Percentiles rank a stretch among this genome's conserved stretches.
These are phyloP conservation scores for Nemopilema nomurai DNA, from an alignment of 30 jellyfish, hydroid and myxozoan genomes.

Conservation along the genomic window DNA sequence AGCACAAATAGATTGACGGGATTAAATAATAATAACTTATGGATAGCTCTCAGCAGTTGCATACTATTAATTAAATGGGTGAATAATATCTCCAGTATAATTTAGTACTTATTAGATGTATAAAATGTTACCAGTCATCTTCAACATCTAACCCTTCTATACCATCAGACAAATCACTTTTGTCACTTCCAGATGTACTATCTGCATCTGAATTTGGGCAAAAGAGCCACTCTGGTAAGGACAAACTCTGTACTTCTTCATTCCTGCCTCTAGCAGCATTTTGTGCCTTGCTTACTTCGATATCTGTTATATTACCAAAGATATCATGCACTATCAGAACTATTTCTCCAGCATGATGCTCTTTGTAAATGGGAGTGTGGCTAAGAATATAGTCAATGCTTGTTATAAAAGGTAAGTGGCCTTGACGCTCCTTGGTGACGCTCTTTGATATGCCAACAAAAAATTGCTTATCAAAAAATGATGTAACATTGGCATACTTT, in stretches of 20 bases:
- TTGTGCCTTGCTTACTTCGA: constrained; percentile 25
- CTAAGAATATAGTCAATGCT: constrained; percentile 3
- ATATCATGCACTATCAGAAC: constrained; percentile 21
- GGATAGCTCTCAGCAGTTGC: not conserved
- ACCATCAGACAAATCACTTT: not conserved
- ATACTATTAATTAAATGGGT: not conserved
- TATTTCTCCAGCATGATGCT: constrained; percentile 32
- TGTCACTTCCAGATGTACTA: not conserved
- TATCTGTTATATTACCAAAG: not conserved
- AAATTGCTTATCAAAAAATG: not conserved
- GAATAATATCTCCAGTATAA: too few species aligned
- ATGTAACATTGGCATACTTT: not conserved
- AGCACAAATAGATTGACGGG: not conserved
- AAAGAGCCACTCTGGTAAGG: constrained; percentile 4
- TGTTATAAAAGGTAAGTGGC: constrained; percentile 1
- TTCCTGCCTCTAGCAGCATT: not conserved
- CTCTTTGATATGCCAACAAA: constrained; percentile 7
- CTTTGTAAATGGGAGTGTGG: constrained; percentile 5
- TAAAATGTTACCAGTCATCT: not conserved
- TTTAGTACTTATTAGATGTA: too few species aligned
- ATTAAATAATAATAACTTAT: not conserved
- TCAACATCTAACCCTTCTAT: not conserved
- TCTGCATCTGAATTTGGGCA: not conserved
- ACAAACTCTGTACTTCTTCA: too few species aligned
- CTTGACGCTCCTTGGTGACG: constrained; percentile 1